Evolutionary conservation across 2,888 invertebrate species (phyloP), one percentile per base, ranked within the genome.

Genomic region (Platypus cylindrus): DNA sequence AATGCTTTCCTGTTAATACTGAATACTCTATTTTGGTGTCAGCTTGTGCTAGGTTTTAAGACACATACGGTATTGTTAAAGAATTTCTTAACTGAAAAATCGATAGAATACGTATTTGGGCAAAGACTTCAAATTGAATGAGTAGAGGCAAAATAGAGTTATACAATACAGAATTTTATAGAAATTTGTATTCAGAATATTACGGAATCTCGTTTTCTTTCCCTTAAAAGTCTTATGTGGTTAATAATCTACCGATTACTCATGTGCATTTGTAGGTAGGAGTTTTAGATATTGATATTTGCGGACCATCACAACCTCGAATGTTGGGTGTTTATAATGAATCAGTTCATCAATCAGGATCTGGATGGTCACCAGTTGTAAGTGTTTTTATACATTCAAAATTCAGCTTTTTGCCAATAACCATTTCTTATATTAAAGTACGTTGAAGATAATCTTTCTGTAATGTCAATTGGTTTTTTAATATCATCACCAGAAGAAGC

Each of bases 391-490:
- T 3, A 5, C 14, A 32, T 13, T 13, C 7, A 30, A 30, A 37
- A 35, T 25, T 17, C n/a, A 20, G 7, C 17, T 17, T 5, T 16
- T 32, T 3, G 5, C 15, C 2, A 29, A 17, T 28, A 17, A 3
- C 3, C 26, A 30, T 22, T 3, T 2, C 5, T 27, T 23, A 17
- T 37, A 37, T 52, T 67, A 56, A 65, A 86, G 77, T 90, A 82
- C 55, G 78, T 90, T 1, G 84, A 84, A 40, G 97, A 98, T 55
- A 98, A 98, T 62, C 69, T 99, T 27, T 84, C 84, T 4, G 69
- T 98, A 30, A 97, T 98, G 94, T 97, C 95, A 0, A 87, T 97
- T 55, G 97, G 94, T 8, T 94, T 95, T 59, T 67, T 95, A 24
- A 65, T 95, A 36, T 71, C 73, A 29, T 81, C 81, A 48, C 77